Conservation (phyloP, 2,888 invertebrate species). For the Phaedon cochleariae region DNA sequence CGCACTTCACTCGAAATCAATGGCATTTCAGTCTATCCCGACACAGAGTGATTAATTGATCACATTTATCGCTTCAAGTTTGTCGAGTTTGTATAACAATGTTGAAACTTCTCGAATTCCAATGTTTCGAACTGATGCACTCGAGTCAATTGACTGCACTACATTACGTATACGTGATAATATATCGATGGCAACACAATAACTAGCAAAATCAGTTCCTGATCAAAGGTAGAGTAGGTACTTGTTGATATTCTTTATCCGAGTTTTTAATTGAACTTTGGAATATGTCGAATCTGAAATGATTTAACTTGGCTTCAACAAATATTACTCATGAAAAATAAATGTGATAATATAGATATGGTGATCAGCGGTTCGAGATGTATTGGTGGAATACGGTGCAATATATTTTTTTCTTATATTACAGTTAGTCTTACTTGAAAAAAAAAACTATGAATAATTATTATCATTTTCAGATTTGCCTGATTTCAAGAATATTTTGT, state of each 20-base stretch:
- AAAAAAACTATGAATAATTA: too few relatives aligned
- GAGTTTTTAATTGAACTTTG: background rate
- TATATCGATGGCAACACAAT: background rate
- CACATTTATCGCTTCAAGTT: constrained; percentile 5
- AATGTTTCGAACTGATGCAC: background rate
- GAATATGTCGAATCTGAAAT: background rate
- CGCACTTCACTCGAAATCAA: constrained; percentile 18
- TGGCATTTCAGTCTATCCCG: background rate
- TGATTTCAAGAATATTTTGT: too few relatives aligned
- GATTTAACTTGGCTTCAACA: background rate
- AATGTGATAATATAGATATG: too few relatives aligned
- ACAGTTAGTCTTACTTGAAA: too few relatives aligned
- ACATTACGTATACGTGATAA: too few relatives aligned
- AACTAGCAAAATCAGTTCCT: background rate
- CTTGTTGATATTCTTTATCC: too few relatives aligned
- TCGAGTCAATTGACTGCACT: background rate
- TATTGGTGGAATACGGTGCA: too few relatives aligned
- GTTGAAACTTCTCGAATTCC: background rate
- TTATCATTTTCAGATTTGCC: too few relatives aligned
- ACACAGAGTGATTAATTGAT: background rate
- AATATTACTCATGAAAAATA: too few relatives aligned
- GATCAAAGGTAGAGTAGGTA: background rate
- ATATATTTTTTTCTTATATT: too few relatives aligned
- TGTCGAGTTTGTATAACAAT: background rate
- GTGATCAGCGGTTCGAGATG: too few relatives aligned